Base-by-base conservation (phyloP, 37 sponge, comb jelly and placozoan species). In the Ianthella basta region DNA sequence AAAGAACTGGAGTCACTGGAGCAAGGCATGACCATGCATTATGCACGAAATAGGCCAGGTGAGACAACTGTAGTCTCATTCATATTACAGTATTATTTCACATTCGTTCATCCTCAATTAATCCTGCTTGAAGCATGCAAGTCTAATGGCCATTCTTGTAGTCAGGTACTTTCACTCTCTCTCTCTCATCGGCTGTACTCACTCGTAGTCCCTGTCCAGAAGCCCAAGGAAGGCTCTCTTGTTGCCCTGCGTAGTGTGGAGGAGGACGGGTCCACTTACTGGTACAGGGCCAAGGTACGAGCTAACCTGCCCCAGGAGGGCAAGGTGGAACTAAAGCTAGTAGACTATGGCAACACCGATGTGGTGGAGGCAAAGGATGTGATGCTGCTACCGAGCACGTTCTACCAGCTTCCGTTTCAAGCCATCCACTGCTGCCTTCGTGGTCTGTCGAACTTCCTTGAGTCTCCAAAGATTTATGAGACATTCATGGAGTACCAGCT, bases 281-380 rank as follows among this genome's bases (percentile, higher is more conserved):
- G 70, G 70, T 69, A 75, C 53, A 75, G 78, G 53, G 78, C 25
- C 2, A 75, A 75, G 53, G 54, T 75, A 12, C 44, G 5, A 10
- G 8, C 50, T 39, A 2, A 6, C 1, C 32, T 63, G 68, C 60
- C 27, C 36, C 33, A 21, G 14, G 66, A 82, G 25, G 68, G 35
- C 4, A 39, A 41, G 16, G 84, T 70, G 6, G 72, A 33, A 15
- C 34, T 84, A 13, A 32, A 72, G 24, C 84, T 80, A 30, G 87
- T 90, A 27, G 93, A 92, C 72, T 92, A 89, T 64, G 93, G 93
- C 20, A 89, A 92, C 83, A 72, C 37, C 24, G 85, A 87, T 37
- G 23, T 29, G 16, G 82, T 92, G 21, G 24, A 19, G 0, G 13
- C 44, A 19, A 55, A 55, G 6, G 79, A 82, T 18, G 44, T 92